These are phyloP conservation scores for Hemibagrus wyckioides DNA, from an alignment of 2,113 vertebrate species.

Conservation along the genomic window DNA sequence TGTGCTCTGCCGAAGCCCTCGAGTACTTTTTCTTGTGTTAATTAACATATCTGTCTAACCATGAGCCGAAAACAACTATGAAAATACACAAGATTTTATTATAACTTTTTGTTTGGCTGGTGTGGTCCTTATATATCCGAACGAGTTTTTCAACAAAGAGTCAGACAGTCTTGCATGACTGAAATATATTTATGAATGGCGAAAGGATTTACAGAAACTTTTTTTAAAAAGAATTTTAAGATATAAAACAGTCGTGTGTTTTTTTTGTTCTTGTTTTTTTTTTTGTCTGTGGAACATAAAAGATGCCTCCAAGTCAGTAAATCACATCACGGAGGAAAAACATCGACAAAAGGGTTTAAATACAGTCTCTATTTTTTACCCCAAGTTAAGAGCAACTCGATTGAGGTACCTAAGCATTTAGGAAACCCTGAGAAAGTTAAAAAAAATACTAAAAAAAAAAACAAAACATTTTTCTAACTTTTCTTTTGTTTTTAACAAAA, in stretches of 20 bases:
- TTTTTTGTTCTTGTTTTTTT: no score
- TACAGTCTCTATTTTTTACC: no score
- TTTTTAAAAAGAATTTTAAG: neutral
- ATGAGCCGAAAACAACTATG: neutral
- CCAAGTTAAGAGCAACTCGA: neutral
- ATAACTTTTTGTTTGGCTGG: neutral
- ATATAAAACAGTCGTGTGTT: no score
- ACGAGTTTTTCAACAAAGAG: neutral
- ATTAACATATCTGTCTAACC: neutral
- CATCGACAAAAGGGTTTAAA: neutral
- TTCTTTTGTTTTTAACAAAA: neutral
- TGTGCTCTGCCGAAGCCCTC: conserved; percentile 37
- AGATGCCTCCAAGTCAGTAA: neutral
- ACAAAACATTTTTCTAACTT: neutral
- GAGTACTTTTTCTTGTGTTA: neutral
- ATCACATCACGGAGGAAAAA: neutral
- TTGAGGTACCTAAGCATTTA: conserved; percentile 10
- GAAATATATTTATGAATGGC: conserved; percentile 6
- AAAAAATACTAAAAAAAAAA: neutral
- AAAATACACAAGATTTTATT: conserved; percentile 27
- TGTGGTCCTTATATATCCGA: neutral
- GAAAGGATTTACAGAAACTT: neutral
- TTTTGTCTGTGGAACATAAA: neutral
- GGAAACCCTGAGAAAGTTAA: conserved; percentile 33
- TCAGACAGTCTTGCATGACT: conserved; percentile 3